Percentiles rank a stretch among this genome's conserved stretches.
Evolutionary conservation across 2,888 invertebrate species (phyloP).

Genomic region (Anthophora plumipes): DNA sequence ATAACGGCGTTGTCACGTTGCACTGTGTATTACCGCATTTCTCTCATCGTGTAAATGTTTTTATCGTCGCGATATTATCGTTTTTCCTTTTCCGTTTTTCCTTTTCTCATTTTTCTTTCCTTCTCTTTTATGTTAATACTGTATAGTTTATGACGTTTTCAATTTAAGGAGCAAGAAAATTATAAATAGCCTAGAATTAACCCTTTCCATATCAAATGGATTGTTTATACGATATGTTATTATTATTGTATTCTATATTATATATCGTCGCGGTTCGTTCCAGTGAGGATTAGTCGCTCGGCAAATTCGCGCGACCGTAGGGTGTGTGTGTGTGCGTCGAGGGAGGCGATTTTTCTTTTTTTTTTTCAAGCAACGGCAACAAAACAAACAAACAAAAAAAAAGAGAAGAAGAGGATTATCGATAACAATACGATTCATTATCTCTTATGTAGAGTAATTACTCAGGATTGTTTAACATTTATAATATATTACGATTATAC

Average conservation of each 20-base stretch:
- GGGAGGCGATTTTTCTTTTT: conserved; percentile 4
- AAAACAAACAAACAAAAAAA: conserved; percentile 20
- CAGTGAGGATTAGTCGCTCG: conserved; percentile 57
- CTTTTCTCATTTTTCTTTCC: no score
- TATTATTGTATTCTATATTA: conserved; percentile 78
- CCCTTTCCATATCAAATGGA: conserved; percentile 74
- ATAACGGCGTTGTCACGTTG: conserved; percentile 69
- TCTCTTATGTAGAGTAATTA: conserved; percentile 82
- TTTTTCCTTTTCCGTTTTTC: conserved; percentile 64
- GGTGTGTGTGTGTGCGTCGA: no score
- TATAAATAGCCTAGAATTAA: conserved; percentile 76
- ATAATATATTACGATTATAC: conserved; percentile 81
- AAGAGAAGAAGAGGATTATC: conserved; percentile 42
- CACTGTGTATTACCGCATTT: conserved; percentile 74
- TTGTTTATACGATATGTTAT: conserved; percentile 80
- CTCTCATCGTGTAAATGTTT: conserved; percentile 75
- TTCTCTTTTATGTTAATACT: conserved; percentile 79
- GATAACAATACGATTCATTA: conserved; percentile 73
- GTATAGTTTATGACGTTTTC: conserved; percentile 82
- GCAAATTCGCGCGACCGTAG: conserved; percentile 28
- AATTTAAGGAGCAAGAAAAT: conserved; percentile 66
- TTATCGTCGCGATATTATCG: conserved; percentile 73
- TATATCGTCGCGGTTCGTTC: conserved; percentile 75
- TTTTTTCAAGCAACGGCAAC: not conserved
- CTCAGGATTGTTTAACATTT: conserved; percentile 83